A percentile compares a stretch with the other conserved stretches of the same genome.
These are phyloP conservation scores for Amazona guildingii DNA, from an alignment of 2,113 vertebrate genomes.

Conservation along the genomic window DNA sequence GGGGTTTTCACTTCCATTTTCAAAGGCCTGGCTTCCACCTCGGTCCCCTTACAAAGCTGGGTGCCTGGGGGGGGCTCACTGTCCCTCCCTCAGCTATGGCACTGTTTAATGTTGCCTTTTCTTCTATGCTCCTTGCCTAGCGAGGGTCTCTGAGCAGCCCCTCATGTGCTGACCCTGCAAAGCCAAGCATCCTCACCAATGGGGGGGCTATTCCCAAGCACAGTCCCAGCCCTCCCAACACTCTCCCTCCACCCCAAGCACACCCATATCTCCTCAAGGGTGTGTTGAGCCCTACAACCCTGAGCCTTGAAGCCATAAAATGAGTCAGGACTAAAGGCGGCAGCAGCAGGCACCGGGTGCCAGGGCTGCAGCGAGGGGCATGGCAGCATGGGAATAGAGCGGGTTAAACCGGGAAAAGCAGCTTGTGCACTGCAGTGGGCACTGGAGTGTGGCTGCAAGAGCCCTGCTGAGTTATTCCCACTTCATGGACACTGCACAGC, in stretches of 20 bases:
- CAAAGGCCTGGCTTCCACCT: not conserved
- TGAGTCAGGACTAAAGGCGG: conserved; percentile 8
- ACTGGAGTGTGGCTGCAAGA: not conserved
- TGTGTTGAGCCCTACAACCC: conserved; percentile 10
- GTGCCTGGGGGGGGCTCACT: not conserved
- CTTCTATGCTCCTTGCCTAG: not conserved
- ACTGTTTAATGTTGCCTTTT: fast-evolving
- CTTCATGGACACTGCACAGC: not conserved
- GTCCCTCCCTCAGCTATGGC: not conserved
- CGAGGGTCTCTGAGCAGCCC: not conserved
- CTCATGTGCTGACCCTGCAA: not conserved
- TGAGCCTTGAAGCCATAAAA: conserved; percentile 44
- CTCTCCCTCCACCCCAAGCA: not conserved
- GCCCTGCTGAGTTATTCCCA: not conserved
- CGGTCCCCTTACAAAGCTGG: fast-evolving
- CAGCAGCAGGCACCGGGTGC: not conserved
- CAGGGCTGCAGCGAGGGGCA: not conserved
- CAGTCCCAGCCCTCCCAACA: not conserved
- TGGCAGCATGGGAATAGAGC: not conserved
- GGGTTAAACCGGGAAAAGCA: not conserved
- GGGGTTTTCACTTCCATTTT: conserved; percentile 49
- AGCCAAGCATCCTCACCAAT: not conserved
- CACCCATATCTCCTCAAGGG: not conserved
- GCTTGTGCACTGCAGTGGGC: fast-evolving
- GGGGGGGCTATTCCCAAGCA: fast-evolving